phyloP scores from a whole-genome alignment of 2,888 invertebrate species.

The Rhagonycha fulva region DNA sequence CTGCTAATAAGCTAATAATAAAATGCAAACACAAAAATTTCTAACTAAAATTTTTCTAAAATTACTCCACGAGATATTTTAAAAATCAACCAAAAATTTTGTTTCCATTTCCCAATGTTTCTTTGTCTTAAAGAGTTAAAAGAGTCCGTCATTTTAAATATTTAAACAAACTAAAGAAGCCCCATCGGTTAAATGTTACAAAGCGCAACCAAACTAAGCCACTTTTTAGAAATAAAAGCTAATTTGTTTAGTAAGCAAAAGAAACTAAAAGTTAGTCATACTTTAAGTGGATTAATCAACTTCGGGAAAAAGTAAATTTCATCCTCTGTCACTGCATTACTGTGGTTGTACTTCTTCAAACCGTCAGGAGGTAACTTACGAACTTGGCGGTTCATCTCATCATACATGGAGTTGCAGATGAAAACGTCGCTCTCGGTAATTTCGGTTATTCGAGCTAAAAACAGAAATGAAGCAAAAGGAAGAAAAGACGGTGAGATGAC shows the following conservation, averaged over 20 bases:
- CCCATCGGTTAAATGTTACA: neutral
- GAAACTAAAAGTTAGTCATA: constrained; percentile 43
- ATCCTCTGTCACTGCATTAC: constrained; percentile 86
- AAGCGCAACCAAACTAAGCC: neutral
- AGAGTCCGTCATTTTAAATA: neutral
- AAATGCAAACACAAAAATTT: neutral
- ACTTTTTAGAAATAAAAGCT: neutral
- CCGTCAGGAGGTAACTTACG: constrained; percentile 72
- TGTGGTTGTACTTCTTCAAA: constrained; percentile 80
- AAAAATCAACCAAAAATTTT: neutral
- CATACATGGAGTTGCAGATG: constrained; percentile 90
- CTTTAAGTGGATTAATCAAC: constrained; percentile 67
- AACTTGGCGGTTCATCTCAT: constrained; percentile 82
- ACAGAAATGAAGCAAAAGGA: neutral
- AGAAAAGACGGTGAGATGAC: constrained; percentile 50
- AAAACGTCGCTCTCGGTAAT: constrained; percentile 90
- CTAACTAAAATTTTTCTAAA: neutral
- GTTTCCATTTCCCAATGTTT: neutral
- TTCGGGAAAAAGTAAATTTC: constrained; percentile 84
- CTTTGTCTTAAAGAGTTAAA: neutral
- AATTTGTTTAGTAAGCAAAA: neutral
- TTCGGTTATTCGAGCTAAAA: constrained; percentile 87
- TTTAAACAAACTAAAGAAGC: neutral
- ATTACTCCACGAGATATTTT: constrained; percentile 23
- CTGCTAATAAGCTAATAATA: neutral